phyloP scores from a whole-genome alignment of 1,140 invertebrate species.

The Psix sp. region DNA sequence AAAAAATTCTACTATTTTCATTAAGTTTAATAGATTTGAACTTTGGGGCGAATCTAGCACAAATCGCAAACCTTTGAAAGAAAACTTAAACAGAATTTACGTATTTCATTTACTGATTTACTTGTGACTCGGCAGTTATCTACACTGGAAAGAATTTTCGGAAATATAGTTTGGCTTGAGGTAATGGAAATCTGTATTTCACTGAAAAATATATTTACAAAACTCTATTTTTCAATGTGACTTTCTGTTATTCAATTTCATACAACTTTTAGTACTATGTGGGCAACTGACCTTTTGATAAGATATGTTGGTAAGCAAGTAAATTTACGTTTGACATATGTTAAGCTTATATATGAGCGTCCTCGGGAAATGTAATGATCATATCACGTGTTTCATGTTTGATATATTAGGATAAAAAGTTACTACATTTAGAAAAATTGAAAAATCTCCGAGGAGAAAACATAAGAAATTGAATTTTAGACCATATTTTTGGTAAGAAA shows the following conservation, averaged over 20 bases:
- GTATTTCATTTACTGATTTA: too few relatives aligned
- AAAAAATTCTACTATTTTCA: too few relatives aligned
- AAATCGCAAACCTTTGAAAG: too few relatives aligned
- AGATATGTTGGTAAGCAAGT: conserved; percentile 69
- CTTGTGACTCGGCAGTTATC: too few relatives aligned
- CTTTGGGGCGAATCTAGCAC: too few relatives aligned
- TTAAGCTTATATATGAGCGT: conserved; percentile 74
- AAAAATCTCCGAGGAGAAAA: conserved; percentile 36
- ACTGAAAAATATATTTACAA: neutral
- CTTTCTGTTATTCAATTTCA: conserved; percentile 74
- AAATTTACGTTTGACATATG: conserved; percentile 75
- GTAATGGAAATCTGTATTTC: neutral
- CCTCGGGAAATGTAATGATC: conserved; percentile 78
- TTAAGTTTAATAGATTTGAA: too few relatives aligned
- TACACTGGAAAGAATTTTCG: too few relatives aligned
- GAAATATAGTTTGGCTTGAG: too few relatives aligned
- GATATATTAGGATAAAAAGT: conserved; percentile 58
- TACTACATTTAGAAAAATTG: conserved; percentile 49
- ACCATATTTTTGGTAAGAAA: conserved; percentile 1
- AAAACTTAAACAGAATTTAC: too few relatives aligned
- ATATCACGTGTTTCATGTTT: conserved; percentile 67
- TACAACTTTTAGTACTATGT: conserved; percentile 71
- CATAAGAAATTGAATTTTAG: conserved; percentile 21
- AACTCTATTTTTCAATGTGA: neutral
- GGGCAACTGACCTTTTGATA: conserved; percentile 72